Evolutionary conservation across 2,888 invertebrate species (phyloP).

Genomic region (Sphaerophoria rueppellii): DNA sequence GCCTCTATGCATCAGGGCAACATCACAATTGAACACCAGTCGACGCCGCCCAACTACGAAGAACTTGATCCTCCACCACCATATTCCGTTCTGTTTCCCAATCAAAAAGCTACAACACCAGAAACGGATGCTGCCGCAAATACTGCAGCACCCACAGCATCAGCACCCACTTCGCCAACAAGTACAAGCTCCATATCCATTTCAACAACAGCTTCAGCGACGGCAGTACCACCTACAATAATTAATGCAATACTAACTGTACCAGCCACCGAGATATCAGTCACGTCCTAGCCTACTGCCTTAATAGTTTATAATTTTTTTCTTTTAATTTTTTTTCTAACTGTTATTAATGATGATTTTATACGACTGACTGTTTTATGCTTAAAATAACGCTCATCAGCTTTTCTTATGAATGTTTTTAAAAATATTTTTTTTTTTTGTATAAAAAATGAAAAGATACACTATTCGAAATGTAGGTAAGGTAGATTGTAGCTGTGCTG

Average conservation of each 20-base stretch:
- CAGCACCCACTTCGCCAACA: conserved; percentile 38
- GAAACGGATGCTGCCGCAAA: conserved; percentile 63
- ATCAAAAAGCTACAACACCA: conserved; percentile 79
- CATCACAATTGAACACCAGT: conserved; percentile 76
- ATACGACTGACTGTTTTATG: conserved; percentile 71
- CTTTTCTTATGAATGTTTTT: conserved; percentile 64
- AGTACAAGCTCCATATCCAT: conserved; percentile 40
- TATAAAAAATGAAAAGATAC: conserved; percentile 19
- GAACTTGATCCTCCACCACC: conserved; percentile 86
- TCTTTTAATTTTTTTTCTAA: not conserved
- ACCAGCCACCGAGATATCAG: conserved; percentile 44
- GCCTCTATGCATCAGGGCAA: conserved; percentile 79
- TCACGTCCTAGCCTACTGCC: conserved; percentile 64
- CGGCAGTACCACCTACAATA: not conserved
- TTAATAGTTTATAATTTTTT: conserved; percentile 43
- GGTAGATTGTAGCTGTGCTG: conserved; percentile 52
- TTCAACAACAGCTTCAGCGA: conserved; percentile 14
- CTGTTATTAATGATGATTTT: conserved; percentile 69
- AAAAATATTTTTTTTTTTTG: conserved; percentile 6
- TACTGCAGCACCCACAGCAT: conserved; percentile 31
- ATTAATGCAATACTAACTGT: no score
- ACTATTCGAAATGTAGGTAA: conserved; percentile 20
- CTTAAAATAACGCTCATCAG: conserved; percentile 65
- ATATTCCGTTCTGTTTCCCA: conserved; percentile 87
- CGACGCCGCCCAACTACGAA: conserved; percentile 85